These are phyloP conservation scores for Laupala kohalensis DNA, from an alignment of 1,140 invertebrate species.

Conservation along the genomic window DNA sequence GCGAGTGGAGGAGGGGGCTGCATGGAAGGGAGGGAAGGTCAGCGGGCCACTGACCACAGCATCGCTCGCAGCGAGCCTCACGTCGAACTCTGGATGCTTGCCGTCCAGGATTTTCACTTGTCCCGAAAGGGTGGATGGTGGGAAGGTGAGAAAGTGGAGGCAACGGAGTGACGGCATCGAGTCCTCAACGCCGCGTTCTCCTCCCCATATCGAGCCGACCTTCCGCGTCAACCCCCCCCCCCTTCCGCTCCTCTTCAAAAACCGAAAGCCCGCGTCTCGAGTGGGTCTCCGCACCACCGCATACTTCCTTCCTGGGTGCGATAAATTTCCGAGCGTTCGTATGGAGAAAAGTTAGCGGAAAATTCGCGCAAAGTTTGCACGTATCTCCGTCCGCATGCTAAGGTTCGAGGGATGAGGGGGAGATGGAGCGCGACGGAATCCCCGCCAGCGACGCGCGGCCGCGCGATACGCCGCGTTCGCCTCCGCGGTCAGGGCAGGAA, in stretches of 20 bases:
- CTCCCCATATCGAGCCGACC: neutral
- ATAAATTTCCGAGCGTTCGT: neutral
- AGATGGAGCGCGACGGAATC: neutral
- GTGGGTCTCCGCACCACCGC: neutral
- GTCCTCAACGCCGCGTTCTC: no score
- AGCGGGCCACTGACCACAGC: neutral
- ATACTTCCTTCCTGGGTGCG: neutral
- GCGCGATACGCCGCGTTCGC: neutral
- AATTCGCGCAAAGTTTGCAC: neutral
- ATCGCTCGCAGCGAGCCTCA: no score
- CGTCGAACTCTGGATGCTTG: no score
- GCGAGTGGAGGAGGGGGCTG: neutral
- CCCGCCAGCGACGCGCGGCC: no score
- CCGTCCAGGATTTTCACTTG: neutral
- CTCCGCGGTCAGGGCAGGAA: slow-evolving; percentile 2
- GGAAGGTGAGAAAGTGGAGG: neutral
- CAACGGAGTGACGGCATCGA: neutral
- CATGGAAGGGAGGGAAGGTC: no score
- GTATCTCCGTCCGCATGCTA: neutral
- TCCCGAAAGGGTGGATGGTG: neutral
- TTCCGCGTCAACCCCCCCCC: neutral
- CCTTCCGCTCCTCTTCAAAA: neutral
- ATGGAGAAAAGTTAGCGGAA: neutral
- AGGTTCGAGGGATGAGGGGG: no score
- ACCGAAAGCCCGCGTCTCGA: neutral